These are phyloP conservation scores for Drosophila tropicalis DNA, from an alignment of 1,140 invertebrate species.

Conservation along the genomic window DNA sequence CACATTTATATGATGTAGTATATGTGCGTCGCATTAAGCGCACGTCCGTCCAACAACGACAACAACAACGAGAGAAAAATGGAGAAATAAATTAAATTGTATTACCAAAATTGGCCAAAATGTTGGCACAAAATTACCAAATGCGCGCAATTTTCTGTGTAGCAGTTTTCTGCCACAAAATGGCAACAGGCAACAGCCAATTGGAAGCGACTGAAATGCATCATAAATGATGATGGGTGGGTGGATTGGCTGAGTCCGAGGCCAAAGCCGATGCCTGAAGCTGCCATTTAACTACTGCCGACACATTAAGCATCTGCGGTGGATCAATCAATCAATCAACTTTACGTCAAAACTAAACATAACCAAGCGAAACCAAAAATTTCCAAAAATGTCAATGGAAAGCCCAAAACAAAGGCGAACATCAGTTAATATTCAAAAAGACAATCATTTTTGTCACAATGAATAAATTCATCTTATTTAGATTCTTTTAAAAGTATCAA, in stretches of 20 bases:
- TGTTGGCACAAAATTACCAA: slow-evolving; percentile 16
- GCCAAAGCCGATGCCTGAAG: no score
- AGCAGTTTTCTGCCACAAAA: no score
- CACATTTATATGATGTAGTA: not conserved
- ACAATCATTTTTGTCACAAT: no score
- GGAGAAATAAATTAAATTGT: slow-evolving; percentile 29
- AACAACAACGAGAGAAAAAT: not conserved
- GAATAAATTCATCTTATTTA: no score
- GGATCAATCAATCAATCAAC: slow-evolving; percentile 6
- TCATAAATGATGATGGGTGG: not conserved
- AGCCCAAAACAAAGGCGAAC: not conserved
- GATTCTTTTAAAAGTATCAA: no score
- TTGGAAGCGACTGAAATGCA: not conserved
- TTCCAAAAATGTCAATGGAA: not conserved
- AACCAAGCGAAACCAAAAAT: not conserved
- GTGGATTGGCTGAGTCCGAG: no score
- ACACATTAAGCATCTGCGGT: not conserved
- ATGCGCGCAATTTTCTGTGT: not conserved
- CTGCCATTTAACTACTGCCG: not conserved
- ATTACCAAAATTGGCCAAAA: slow-evolving; percentile 31
- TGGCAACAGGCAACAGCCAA: not conserved
- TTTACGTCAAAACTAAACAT: not conserved
- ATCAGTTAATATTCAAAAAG: not conserved
- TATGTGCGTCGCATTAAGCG: slow-evolving; percentile 25
- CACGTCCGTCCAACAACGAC: not conserved